phyloP scores from a whole-genome alignment of 2,888 invertebrate species.

The Sinhomidia bicolor region DNA sequence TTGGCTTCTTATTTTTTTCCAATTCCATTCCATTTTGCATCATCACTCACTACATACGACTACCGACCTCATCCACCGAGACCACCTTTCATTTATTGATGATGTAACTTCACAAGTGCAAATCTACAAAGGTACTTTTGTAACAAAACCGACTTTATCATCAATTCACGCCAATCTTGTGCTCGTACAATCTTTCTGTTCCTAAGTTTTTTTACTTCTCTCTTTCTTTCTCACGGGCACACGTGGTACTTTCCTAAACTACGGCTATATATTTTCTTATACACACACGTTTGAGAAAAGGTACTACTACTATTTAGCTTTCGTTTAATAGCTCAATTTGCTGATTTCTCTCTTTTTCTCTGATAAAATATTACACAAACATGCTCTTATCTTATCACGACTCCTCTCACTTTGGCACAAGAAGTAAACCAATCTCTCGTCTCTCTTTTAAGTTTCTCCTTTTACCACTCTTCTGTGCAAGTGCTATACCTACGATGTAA shows the following conservation, averaged over 20 bases:
- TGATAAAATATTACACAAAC: not conserved
- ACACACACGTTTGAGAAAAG: not conserved
- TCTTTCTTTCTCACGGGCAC: no score
- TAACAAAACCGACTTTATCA: not conserved
- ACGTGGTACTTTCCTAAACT: no score
- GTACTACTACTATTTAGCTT: not conserved
- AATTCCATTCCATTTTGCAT: constrained; percentile 1
- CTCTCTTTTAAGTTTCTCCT: not conserved
- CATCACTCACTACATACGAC: not conserved
- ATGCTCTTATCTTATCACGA: not conserved
- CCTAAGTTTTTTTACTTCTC: not conserved
- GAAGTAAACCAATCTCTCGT: not conserved
- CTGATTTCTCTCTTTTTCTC: not conserved
- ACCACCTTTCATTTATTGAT: not conserved
- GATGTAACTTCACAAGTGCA: not conserved
- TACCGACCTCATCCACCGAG: not conserved
- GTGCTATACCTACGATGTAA: no score
- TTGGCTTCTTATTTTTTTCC: not conserved
- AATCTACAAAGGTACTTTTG: not conserved
- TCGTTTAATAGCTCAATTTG: not conserved
- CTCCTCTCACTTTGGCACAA: not conserved
- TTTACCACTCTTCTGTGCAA: no score
- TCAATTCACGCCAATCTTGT: constrained; percentile 12
- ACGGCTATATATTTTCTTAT: not conserved
- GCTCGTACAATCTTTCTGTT: not conserved